Conservation (phyloP, 2,797 vertebrate genomes). For the Notoglanidium macrostoma region DNA sequence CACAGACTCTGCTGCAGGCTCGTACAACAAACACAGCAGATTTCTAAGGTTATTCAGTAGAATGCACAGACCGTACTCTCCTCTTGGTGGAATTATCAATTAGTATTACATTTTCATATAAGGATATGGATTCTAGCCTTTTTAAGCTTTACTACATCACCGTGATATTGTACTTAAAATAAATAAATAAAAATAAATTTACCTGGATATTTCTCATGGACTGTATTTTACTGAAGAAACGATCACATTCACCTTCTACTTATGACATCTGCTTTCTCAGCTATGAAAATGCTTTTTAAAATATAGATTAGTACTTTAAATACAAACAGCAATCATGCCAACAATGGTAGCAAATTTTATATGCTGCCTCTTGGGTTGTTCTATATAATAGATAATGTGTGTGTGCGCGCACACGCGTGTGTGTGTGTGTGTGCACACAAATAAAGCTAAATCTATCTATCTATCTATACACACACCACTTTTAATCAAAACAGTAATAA, state of each 20-base stretch:
- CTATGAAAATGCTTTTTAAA: neutral
- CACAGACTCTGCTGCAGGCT: neutral
- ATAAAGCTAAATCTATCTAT: neutral
- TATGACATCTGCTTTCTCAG: neutral
- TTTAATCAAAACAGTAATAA: neutral
- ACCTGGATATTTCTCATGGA: neutral
- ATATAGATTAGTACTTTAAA: neutral
- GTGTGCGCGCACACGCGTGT: neutral
- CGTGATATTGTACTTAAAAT: neutral
- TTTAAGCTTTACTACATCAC: neutral
- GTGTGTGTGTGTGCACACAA: neutral
- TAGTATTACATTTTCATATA: neutral
- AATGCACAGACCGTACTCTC: neutral
- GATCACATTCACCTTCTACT: neutral
- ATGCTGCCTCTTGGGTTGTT: neutral
- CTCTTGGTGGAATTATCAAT: slow-evolving; percentile 27
- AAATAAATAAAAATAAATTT: neutral
- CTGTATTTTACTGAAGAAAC: neutral
- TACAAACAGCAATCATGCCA: neutral
- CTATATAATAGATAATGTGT: neutral
- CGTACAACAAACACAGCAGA: neutral
- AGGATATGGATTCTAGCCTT: neutral
- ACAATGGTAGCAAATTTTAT: neutral
- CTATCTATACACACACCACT: neutral
- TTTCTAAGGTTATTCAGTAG: neutral